Percentiles rank a stretch among this genome's conserved stretches.
These are phyloP conservation scores for Falco novaeseelandiae DNA, from an alignment of 2,797 vertebrate species.

Conservation along the genomic window DNA sequence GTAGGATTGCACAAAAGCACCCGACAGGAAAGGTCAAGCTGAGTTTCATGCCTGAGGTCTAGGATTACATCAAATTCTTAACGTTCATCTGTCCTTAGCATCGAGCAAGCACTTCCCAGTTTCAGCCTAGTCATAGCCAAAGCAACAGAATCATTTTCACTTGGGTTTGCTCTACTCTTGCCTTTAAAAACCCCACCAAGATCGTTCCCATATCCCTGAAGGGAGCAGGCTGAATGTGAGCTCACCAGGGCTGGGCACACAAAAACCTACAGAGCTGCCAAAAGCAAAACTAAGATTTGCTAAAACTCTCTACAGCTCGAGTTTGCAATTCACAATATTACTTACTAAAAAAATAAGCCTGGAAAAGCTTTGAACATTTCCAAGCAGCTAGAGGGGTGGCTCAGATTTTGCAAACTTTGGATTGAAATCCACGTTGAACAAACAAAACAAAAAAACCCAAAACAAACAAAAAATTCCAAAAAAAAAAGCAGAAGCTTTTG, in stretches of 20 bases:
- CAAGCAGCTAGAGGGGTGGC: background rate
- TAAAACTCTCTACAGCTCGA: background rate
- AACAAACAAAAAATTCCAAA: background rate
- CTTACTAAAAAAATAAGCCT: background rate
- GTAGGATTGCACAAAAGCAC: constrained; percentile 74
- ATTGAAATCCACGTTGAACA: background rate
- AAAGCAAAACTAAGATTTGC: background rate
- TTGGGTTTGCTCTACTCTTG: background rate
- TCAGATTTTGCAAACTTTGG: background rate
- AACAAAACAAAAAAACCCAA: background rate
- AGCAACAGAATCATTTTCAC: constrained; percentile 7
- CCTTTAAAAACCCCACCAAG: constrained; percentile 3
- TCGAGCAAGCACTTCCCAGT: constrained; percentile 70
- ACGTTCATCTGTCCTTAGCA: constrained; percentile 73
- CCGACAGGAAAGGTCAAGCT: constrained; percentile 79
- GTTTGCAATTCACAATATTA: background rate
- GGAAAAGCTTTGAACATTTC: background rate
- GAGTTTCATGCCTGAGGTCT: constrained; percentile 80
- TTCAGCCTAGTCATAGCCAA: constrained; percentile 45
- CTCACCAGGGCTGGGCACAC: accelerated
- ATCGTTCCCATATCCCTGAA: background rate
- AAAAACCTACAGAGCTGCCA: background rate
- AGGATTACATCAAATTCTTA: constrained; percentile 79
- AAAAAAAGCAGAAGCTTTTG: background rate
- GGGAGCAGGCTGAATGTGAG: background rate